Percentiles rank a stretch among this genome's conserved stretches.
Evolutionary conservation across 2,797 vertebrate genomes (phyloP).

Genomic region (Acestrorhynchus altus): DNA sequence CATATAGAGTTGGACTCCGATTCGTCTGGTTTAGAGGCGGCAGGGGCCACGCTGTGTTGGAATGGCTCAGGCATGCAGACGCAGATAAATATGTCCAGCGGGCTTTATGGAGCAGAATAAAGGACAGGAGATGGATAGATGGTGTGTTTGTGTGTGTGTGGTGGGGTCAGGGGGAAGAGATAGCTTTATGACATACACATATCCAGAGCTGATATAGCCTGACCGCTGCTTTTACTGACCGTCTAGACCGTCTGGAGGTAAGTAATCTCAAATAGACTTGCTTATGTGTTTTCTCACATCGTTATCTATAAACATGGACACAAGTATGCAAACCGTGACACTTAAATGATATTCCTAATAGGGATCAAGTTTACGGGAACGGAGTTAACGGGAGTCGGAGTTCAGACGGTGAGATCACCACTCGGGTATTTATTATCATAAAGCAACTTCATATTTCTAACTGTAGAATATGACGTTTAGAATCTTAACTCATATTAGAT

Average conservation of each 20-base stretch:
- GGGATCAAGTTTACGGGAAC: too few species aligned
- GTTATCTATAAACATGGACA: neutral
- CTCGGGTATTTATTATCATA: too few species aligned
- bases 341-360: too few species aligned
- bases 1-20: neutral
- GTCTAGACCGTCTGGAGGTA: slow-evolving; percentile 40
- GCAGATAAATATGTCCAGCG: slow-evolving; percentile 19
- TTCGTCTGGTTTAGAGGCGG: slow-evolving; percentile 8
- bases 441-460: too few species aligned
- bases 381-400: too few species aligned
- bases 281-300: neutral
- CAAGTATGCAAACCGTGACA: neutral
- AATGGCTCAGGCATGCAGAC: slow-evolving; percentile 22
- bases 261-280: neutral
- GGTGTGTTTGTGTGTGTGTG: neutral
- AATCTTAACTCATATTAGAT: too few species aligned
- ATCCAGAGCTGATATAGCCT: neutral
- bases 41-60: neutral
- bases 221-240: slow-evolving; percentile 38
- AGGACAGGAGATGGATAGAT: slow-evolving; percentile 22
- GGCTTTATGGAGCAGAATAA: slow-evolving; percentile 31
- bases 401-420: too few species aligned
- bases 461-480: too few species aligned
- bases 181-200: slow-evolving; percentile 30
- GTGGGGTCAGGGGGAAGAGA: neutral